Evolutionary conservation across 2,113 vertebrate species (phyloP).

Genomic region (Corythaeola cristata): DNA sequence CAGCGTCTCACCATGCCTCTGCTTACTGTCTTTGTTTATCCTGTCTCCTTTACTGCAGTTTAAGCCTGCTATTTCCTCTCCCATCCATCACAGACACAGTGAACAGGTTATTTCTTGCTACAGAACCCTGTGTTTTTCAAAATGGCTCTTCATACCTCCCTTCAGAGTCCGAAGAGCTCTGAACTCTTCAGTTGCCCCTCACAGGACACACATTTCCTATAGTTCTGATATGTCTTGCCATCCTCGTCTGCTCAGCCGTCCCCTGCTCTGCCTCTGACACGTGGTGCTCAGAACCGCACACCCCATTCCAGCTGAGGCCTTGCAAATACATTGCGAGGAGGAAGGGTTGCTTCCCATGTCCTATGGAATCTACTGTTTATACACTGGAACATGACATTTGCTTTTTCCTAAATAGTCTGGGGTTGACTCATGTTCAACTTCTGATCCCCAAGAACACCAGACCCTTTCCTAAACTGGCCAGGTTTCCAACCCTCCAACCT

Average conservation of each 20-base stretch:
- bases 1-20: neutral
- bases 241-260: rapidly evolving
- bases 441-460: neutral
- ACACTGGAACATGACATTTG: neutral
- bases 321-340: neutral
- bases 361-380: neutral
- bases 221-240: neutral
- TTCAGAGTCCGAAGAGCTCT: neutral
- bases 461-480: neutral
- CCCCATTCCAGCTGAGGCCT: neutral
- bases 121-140: neutral
- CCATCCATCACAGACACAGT: neutral
- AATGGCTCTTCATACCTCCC: neutral
- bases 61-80: neutral
- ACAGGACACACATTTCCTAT: neutral
- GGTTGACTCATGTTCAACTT: neutral
- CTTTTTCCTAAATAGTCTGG: neutral
- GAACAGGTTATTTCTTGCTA: neutral
- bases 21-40: neutral
- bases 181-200: neutral
- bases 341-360: neutral
- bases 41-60: neutral
- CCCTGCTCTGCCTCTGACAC: neutral
- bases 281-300: neutral
- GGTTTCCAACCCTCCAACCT: neutral